Conservation (phyloP, 2,113 vertebrate genomes). For the Corythornis vintsioides region DNA sequence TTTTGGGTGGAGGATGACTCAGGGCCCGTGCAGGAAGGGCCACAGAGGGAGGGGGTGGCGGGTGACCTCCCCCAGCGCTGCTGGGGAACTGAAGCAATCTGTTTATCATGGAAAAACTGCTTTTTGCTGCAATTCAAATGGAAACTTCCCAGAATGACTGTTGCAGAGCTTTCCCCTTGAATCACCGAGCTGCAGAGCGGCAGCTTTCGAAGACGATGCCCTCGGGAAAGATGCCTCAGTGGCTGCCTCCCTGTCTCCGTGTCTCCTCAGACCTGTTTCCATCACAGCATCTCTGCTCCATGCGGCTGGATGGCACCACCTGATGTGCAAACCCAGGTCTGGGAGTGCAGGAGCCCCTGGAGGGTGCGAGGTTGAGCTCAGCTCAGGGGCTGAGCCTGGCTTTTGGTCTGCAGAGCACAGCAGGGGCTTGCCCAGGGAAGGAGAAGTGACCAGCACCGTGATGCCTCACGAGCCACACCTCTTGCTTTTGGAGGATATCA, state of each 20-base stretch:
- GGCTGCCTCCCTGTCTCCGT: rapidly evolving
- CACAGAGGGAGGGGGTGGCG: not conserved
- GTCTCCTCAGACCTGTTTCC: not conserved
- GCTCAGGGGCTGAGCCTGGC: not conserved
- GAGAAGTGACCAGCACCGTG: rapidly evolving
- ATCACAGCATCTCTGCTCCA: not conserved
- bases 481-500: not conserved
- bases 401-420: not conserved
- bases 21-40: conserved; percentile 23
- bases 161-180: conserved; percentile 66
- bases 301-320: not conserved
- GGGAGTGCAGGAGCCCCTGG: not conserved
- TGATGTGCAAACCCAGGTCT: not conserved
- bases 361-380: not conserved
- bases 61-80: not conserved
- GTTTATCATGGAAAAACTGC: conserved; percentile 67
- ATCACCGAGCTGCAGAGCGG: not conserved
- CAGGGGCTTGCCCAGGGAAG: too few relatives aligned
- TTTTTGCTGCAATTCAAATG: conserved; percentile 57
- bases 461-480: rapidly evolving
- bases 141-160: conserved; percentile 69
- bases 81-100: conserved; percentile 61
- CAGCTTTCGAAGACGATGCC: conserved; percentile 26
- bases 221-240: not conserved
- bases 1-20: conserved; percentile 30